phyloP scores from a whole-genome alignment of 1,140 invertebrate genomes.

The Cyclargus thomasi region DNA sequence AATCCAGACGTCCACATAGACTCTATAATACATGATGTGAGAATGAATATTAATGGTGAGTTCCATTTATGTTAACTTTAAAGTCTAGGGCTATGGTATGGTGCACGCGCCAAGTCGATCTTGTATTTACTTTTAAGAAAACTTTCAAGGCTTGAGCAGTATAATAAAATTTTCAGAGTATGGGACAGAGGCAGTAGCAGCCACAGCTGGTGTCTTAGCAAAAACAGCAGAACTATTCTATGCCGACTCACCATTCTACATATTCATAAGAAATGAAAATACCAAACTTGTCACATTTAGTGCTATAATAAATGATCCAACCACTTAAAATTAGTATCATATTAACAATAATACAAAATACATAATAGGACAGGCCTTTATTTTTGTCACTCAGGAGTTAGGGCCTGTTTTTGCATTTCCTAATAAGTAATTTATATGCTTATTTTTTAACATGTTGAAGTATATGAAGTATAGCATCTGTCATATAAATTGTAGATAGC shows the following conservation, averaged over 20 bases:
- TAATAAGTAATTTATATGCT: too few relatives aligned
- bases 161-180: conserved; percentile 40
- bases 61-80: too few relatives aligned
- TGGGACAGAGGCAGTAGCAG: conserved; percentile 60
- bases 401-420: too few relatives aligned
- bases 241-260: conserved; percentile 85
- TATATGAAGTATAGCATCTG: too few relatives aligned
- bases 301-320: conserved; percentile 80
- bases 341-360: not conserved
- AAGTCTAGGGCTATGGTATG: too few relatives aligned
- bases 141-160: too few relatives aligned
- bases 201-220: conserved; percentile 43
- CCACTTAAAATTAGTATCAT: conserved; percentile 32
- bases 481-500: too few relatives aligned
- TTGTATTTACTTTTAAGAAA: too few relatives aligned
- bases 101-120: too few relatives aligned
- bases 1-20: conserved; percentile 78
- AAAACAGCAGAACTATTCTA: conserved; percentile 74
- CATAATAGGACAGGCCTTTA: not conserved
- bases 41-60: conserved; percentile 73
- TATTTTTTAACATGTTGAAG: too few relatives aligned
- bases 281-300: conserved; percentile 81
- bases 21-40: conserved; percentile 80
- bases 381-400: too few relatives aligned
- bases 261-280: conserved; percentile 83